Percentiles rank a stretch among this genome's conserved stretches.
Evolutionary conservation across 2,113 vertebrate species (phyloP).

Genomic region (Oreocharis arfaki): DNA sequence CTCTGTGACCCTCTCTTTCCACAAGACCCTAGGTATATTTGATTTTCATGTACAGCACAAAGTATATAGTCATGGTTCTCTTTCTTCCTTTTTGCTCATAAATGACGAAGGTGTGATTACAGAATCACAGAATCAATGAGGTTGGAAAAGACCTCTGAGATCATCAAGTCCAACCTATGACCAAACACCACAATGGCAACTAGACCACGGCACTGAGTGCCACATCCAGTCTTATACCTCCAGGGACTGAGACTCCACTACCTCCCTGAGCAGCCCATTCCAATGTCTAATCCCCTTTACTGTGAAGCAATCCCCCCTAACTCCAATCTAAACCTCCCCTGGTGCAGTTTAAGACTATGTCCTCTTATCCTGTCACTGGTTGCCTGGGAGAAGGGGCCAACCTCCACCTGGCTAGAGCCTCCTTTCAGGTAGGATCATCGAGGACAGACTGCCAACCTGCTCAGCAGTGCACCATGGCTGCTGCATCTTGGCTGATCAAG

Average conservation of each 20-base stretch:
- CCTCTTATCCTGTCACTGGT: neutral
- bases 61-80: neutral
- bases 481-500: neutral
- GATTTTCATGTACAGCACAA: neutral
- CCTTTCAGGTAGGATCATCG: neutral
- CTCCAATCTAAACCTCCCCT: neutral
- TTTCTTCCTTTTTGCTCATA: neutral
- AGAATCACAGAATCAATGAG: neutral
- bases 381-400: neutral
- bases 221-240: neutral
- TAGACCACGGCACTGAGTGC: neutral
- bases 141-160: neutral
- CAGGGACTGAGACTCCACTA: fast-evolving
- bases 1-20: neutral
- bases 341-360: neutral
- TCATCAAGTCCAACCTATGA: fast-evolving
- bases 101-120: neutral
- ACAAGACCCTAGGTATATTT: neutral
- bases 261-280: neutral
- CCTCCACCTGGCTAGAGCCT: neutral
- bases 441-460: neutral
- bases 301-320: neutral
- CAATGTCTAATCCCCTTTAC: neutral
- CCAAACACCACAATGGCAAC: neutral
- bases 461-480: neutral